Conservation (phyloP, 2,113 vertebrate species). For the mouse (Mus musculus) region GRCm39 chr1:165492001-165492500, state of each 20-base stretch:
- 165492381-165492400: not conserved
- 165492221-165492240: not conserved
- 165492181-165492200: too few species aligned
- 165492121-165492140: not conserved
- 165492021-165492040: not conserved
- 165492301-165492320: not conserved
- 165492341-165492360: not conserved
- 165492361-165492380: not conserved
- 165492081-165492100: not conserved
- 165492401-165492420: not conserved
- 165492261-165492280: not conserved
- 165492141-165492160: not conserved
- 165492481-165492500: not conserved
- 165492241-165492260: not conserved
- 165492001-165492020: not conserved
- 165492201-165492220: not conserved
- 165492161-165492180: accelerated
- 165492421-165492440: not conserved
- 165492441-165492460: constrained; percentile 26
- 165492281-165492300: not conserved
- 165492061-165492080: not conserved
- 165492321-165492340: not conserved
- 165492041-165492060: not conserved
- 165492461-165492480: too few species aligned
- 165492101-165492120: not conserved